These are phyloP conservation scores for Zoanthus sansibaricus DNA, from an alignment of 92 coral and sea anemone species.

Conservation along the genomic window DNA sequence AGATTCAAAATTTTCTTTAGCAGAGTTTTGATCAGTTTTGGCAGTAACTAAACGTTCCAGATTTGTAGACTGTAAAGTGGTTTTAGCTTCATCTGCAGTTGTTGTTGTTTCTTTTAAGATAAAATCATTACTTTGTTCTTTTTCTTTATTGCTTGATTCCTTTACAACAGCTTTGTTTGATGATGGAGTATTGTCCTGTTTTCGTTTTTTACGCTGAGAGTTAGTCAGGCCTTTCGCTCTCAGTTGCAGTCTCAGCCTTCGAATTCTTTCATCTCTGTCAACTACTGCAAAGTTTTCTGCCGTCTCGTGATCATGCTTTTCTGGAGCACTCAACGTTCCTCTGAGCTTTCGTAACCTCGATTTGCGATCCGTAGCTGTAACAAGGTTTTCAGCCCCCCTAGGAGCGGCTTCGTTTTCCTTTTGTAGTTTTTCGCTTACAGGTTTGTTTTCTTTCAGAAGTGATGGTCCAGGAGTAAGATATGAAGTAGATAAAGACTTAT, in stretches of 20 bases:
- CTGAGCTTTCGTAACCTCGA: constrained; percentile 36
- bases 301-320: not conserved
- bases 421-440: not conserved
- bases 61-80: not conserved
- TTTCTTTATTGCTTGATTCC: not conserved
- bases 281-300: not conserved
- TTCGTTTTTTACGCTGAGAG: constrained; percentile 20
- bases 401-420: not conserved
- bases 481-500: constrained; percentile 37
- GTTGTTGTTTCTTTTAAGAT: not conserved
- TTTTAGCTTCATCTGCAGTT: not conserved
- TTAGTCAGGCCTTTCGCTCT: constrained; percentile 40
- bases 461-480: constrained; percentile 43
- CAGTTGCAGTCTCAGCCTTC: constrained; percentile 28
- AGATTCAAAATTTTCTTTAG: not conserved
- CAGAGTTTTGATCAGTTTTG: not conserved
- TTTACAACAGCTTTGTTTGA: not conserved
- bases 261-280: constrained; percentile 37
- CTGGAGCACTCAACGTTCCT: constrained; percentile 34
- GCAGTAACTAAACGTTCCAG: not conserved
- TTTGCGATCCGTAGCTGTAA: constrained; percentile 19
- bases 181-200: not conserved
- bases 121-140: not conserved
- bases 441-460: constrained; percentile 29
- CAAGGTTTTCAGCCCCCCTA: not conserved